These are phyloP conservation scores for Saccopteryx bilineata DNA, from an alignment of 2,113 vertebrate genomes.

Conservation along the genomic window DNA sequence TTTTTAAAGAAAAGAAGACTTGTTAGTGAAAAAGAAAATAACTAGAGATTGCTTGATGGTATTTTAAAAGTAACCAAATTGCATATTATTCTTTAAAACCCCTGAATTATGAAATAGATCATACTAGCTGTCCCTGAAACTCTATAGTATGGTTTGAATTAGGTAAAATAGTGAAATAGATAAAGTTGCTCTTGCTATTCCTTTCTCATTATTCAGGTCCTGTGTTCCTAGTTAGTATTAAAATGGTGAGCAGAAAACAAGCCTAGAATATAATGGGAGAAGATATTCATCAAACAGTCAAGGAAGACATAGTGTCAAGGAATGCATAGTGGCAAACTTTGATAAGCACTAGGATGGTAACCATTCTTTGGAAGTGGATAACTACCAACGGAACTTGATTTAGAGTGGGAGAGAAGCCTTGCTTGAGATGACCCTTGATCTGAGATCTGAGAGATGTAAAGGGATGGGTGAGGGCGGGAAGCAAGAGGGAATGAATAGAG, in stretches of 20 bases:
- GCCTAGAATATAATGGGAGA: neutral
- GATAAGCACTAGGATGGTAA: neutral
- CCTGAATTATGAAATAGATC: neutral
- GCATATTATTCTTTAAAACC: neutral
- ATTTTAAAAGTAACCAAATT: neutral
- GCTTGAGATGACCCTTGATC: neutral
- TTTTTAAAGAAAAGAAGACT: neutral
- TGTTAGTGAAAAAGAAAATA: neutral
- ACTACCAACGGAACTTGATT: neutral
- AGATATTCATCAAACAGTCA: neutral
- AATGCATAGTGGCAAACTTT: neutral
- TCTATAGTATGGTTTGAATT: neutral
- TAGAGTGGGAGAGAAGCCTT: neutral
- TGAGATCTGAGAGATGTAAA: neutral
- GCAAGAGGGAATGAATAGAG: neutral
- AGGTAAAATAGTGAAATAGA: neutral
- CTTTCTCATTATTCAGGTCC: neutral
- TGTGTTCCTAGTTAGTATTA: neutral
- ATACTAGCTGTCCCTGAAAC: neutral
- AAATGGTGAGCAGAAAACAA: neutral
- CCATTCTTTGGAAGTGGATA: neutral
- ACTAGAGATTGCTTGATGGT: neutral
- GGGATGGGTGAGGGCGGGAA: rapidly evolving
- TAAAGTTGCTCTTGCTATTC: neutral
- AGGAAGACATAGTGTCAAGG: neutral